Conservation (phyloP, 2,888 invertebrate species). For the Trichogramma dendrolimi region DNA sequence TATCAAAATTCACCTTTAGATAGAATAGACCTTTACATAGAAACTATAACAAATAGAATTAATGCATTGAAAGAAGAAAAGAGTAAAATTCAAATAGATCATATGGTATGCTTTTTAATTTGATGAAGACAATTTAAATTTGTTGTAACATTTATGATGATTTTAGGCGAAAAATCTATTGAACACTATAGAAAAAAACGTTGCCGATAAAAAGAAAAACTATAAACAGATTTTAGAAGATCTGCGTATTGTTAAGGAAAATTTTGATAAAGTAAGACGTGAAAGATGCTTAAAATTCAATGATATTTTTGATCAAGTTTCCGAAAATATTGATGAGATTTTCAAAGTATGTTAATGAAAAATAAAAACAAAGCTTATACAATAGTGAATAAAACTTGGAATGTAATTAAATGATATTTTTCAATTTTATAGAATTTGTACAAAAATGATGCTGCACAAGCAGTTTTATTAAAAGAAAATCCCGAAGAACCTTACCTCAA, state of each 20-base stretch:
- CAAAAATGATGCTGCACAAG: constrained; percentile 81
- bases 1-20: too few species aligned
- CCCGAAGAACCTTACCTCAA: constrained; percentile 97
- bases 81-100: neutral
- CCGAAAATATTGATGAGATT: constrained; percentile 88
- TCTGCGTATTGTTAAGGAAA: neutral
- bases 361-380: neutral
- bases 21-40: too few species aligned
- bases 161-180: constrained; percentile 9
- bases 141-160: neutral
- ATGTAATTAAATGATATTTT: neutral
- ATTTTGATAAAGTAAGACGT: constrained; percentile 18
- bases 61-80: neutral
- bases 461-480: constrained; percentile 89
- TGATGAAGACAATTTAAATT: neutral
- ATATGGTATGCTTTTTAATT: constrained; percentile 9
- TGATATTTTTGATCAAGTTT: constrained; percentile 55
- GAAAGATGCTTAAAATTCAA: constrained; percentile 4
- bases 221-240: neutral
- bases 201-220: neutral
- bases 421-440: constrained; percentile 10
- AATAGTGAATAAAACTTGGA: neutral
- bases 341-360: constrained; percentile 69
- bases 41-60: neutral
- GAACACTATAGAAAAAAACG: neutral